Evolutionary conservation across 23 tunicate genomes (phyloP).

Genomic region (Corella eumyota): DNA sequence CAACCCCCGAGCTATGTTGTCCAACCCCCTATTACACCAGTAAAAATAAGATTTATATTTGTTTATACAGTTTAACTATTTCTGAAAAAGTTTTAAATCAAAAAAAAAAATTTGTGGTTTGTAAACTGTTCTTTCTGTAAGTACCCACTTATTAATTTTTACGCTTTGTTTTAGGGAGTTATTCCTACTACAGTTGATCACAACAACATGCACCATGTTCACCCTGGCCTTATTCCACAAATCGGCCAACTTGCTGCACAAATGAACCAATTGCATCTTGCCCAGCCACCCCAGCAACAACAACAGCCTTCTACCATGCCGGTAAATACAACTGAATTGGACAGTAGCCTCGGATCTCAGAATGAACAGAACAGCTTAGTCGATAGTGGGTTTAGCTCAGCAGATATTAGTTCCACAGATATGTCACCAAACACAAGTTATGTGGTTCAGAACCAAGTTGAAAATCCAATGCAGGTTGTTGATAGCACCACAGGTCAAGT

Average conservation of each 20-base stretch:
- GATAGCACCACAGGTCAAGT: constrained; percentile 1
- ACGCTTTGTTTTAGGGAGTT: constrained; percentile 8
- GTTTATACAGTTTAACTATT: too few species aligned
- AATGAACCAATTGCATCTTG: constrained; percentile 75
- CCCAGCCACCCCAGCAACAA: constrained; percentile 34
- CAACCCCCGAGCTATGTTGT: constrained; percentile 63
- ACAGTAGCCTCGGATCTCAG: background rate
- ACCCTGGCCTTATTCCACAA: constrained; percentile 64
- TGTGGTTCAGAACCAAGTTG: background rate
- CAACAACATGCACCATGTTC: constrained; percentile 37
- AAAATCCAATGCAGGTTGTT: background rate
- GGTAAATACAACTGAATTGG: constrained; percentile 27
- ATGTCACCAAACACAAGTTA: background rate
- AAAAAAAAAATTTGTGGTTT: too few species aligned
- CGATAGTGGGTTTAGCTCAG: too few species aligned
- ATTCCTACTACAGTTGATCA: constrained; percentile 65
- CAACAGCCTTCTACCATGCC: constrained; percentile 32
- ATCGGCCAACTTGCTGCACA: constrained; percentile 47
- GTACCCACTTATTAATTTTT: background rate
- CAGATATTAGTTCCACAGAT: too few species aligned
- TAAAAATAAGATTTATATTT: constrained; percentile 8
- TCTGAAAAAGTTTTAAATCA: too few species aligned
- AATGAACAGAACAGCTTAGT: too few species aligned
- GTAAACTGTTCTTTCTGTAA: too few species aligned
- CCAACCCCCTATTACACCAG: constrained; percentile 45